Base-by-base conservation (phyloP, 2,113 vertebrate species). In the Macquaria ambigua region DNA sequence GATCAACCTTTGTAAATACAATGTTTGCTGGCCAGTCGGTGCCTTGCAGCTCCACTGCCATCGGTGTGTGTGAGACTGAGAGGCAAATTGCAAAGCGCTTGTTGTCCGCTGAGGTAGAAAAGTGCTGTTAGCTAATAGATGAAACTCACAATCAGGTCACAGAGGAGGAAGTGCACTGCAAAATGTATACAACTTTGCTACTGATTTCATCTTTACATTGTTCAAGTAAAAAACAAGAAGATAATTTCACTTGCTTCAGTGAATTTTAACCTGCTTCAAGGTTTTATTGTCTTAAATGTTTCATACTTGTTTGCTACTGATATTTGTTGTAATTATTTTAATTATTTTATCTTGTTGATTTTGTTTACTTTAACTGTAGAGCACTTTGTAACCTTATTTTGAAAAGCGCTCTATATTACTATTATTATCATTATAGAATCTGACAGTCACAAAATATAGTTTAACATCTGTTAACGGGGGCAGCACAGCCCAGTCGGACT, bases 201-300 rank as follows among this genome's bases (percentile, higher is more conserved):
- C 23, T 34, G 39, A 68, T 90, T 79, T 84, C 70, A 87, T 79
- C 61, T 79, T 81, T 71, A 53, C n/a, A 34, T 78, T 28, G 46
- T 63, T 34, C 48, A 59, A 75, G n/a, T 15, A n/a, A 1, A 74
- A 52, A 53, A 61, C 31, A 71, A 41, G 9, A 71, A 41, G 9
- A 56, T 8, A 8, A 63, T n/a, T 34, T 56, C 1, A 23, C 28
- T 9, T 61, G 21, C 34, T 25, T 66, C 31, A 41, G 43, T 77
- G 46, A 46, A 37, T 74, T 58, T 43, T 12, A 50, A 71, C 64
- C 52, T 34, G 55, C 64, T 69, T 76, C 25, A 75, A 67, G 59
- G 71, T 76, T 59, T 74, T 68, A 70, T 78, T 83, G 74, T 74
- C 37, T 77, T 59, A 23, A 15, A 43, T 64, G 28, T 86, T 86